Percentiles rank a stretch among this genome's conserved stretches.
Conservation (phyloP, 2,888 invertebrate genomes). For the Cryptosula pallasiana region DNA sequence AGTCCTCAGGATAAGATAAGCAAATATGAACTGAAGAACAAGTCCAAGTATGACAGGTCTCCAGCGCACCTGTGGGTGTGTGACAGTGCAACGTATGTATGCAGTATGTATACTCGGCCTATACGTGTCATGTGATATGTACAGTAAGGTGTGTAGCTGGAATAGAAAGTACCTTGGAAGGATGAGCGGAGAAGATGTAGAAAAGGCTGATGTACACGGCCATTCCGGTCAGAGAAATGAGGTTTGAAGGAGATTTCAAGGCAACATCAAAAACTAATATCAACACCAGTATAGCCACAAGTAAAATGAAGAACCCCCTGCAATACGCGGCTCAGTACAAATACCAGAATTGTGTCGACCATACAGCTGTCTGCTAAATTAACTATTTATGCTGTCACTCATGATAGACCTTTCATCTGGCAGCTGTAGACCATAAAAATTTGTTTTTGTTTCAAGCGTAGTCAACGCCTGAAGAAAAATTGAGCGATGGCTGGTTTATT, state of each 20-base stretch:
- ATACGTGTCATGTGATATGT: no score
- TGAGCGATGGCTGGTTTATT: no score
- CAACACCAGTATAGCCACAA: slow-evolving; percentile 32
- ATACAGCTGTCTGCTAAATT: no score
- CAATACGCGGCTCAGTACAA: no score
- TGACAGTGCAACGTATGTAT: not conserved
- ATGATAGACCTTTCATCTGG: no score
- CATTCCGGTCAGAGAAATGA: slow-evolving; percentile 41
- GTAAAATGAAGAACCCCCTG: slow-evolving; percentile 29
- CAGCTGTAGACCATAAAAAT: no score
- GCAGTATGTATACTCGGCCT: not conserved
- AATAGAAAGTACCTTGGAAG: slow-evolving; percentile 35
- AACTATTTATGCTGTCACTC: no score
- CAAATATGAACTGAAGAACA: slow-evolving; percentile 72
- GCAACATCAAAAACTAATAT: slow-evolving; percentile 31
- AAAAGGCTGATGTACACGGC: slow-evolving; percentile 37
- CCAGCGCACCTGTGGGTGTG: slow-evolving; percentile 58
- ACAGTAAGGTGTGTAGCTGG: no score
- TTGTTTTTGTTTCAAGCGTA: no score
- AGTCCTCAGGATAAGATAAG: slow-evolving; percentile 69
- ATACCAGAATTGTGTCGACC: no score
- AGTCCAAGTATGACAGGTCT: slow-evolving; percentile 74
- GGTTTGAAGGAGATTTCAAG: slow-evolving; percentile 34
- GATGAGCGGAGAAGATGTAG: slow-evolving; percentile 40
- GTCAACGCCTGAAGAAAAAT: no score